Base-by-base conservation (phyloP, 2,113 vertebrate genomes). In the Pyxicephalus adspersus region DNA sequence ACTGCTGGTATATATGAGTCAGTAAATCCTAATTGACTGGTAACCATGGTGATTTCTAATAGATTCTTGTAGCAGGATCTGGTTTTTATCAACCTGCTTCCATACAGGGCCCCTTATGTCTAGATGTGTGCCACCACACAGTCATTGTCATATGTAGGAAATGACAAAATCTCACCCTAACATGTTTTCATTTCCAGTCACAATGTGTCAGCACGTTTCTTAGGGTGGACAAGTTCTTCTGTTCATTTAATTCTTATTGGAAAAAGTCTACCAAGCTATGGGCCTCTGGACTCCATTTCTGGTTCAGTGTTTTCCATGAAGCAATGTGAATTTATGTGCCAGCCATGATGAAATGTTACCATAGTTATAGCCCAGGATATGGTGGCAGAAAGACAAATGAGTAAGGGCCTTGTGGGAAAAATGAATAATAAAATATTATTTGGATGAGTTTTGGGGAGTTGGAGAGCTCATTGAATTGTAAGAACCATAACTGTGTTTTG, bases 1-100 rank as follows among this genome's bases (percentile, higher is more conserved):
- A 17, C 68, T 64, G 20, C 60, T 81, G 68, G 73, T 58, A 64
- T 81, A 50, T 38, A 50, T 63, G 78, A 81, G 78, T 72, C 78
- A 81, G 67, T 63, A 17, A 25, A 13, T 81, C 58, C 45, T 80
- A 72, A 80, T 72, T 81, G 68, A 29, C 11, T 64, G 77, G 78
- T 81, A 73, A 64, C 68, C 67, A 81, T 81, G 51, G 78, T 25
- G 25, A 73, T 51, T 29, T 23, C n/a, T 26, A 51, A 55, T 61
- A 72, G 67, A 80, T 67, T 63, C 26, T 80, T 71, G 78, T 70
- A 54, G 34, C 38, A 13, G 29, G 28, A 64, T 81, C 68, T 81
- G 68, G 38, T 64, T 74, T 38, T 81, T 65, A 81, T 81, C 60
- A 73, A 55, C 60, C 15, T 54, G 50, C n/a, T 7, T 55, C 60